Evolutionary conservation across 1,140 invertebrate genomes (phyloP).

Genomic region (Helicoverpa armigera): DNA sequence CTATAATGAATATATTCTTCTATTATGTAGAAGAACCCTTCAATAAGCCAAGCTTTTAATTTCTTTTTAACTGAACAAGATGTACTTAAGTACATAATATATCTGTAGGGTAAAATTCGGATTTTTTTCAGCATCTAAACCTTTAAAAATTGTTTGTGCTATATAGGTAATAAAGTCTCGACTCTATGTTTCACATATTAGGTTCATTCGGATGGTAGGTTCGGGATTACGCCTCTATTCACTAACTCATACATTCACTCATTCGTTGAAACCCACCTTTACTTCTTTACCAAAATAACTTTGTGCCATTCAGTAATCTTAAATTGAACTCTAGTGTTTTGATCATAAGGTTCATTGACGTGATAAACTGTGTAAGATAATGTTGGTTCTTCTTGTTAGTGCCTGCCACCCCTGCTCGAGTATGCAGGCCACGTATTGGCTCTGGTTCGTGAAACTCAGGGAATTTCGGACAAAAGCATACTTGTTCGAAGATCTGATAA

Average conservation of each 20-base stretch:
- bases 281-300: neutral
- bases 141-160: too few species aligned
- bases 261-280: conserved; percentile 34
- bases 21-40: too few species aligned
- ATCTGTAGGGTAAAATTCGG: too few species aligned
- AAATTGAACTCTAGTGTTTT: neutral
- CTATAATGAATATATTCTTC: too few species aligned
- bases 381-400: conserved; percentile 32
- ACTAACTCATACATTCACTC: conserved; percentile 41
- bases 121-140: too few species aligned
- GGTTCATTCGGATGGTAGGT: neutral
- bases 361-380: neutral
- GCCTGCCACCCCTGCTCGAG: neutral
- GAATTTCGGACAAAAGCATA: conserved; percentile 31
- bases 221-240: conserved; percentile 42
- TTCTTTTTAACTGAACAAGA: too few species aligned
- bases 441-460: conserved; percentile 4
- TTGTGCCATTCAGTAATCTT: neutral
- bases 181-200: neutral
- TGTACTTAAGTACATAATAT: too few species aligned
- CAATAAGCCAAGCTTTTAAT: too few species aligned
- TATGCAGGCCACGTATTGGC: conserved; percentile 42
- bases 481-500: conserved; percentile 29
- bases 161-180: too few species aligned
- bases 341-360: neutral